Conservation (phyloP, 2,113 vertebrate species). For the zebrafish (Danio rerio) region GRCz12tu NC_133185.1:30995501-30996000, state of each 20-base stretch:
- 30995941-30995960: constrained; percentile 33
- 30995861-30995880: constrained; percentile 37
- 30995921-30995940: constrained; percentile 20
- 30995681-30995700: constrained; percentile 3
- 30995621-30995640: constrained; percentile 51
- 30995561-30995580: constrained; percentile 50
- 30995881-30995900: constrained; percentile 4
- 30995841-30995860: constrained; percentile 26
- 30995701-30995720: constrained; percentile 1
- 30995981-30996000: constrained; percentile 70
- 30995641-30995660: constrained; percentile 3
- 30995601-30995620: constrained; percentile 43
- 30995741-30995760: constrained; percentile 27
- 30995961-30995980: constrained; percentile 42
- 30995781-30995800: constrained; percentile 4
- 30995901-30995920: constrained; percentile 19
- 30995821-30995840: constrained; percentile 7
- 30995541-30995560: constrained; percentile 65
- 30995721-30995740: constrained; percentile 17
- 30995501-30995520: constrained; percentile 53
- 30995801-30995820: background rate
- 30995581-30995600: constrained; percentile 35
- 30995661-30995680: constrained; percentile 21
- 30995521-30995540: constrained; percentile 63
- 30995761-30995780: constrained; percentile 23